Evolutionary conservation across 2,797 vertebrate genomes (phyloP).

Genomic region (Leuciscus waleckii): DNA sequence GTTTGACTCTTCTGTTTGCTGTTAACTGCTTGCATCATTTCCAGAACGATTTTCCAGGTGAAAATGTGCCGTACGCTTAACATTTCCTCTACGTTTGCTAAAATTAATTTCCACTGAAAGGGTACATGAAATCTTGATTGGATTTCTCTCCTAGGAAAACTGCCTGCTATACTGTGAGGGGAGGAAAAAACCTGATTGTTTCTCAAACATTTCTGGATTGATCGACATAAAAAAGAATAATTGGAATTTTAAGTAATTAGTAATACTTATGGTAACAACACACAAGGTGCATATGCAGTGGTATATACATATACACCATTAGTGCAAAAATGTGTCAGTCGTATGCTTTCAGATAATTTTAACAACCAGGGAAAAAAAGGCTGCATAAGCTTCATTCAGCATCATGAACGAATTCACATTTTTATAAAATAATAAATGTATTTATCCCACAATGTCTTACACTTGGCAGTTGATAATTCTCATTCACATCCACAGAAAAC

Average conservation of each 20-base stretch:
- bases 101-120: slow-evolving; percentile 60
- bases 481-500: background rate
- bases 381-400: background rate
- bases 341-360: background rate
- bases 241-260: background rate
- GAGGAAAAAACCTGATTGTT: background rate
- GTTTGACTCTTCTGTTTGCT: background rate
- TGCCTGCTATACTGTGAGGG: background rate
- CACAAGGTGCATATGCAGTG: background rate
- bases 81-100: slow-evolving; percentile 56
- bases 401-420: background rate
- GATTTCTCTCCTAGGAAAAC: slow-evolving; percentile 61
- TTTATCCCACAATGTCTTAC: too few relatives aligned
- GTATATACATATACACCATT: background rate
- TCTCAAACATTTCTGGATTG: background rate
- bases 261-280: background rate
- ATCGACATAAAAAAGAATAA: background rate
- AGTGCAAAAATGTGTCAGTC: background rate
- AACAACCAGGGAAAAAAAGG: background rate
- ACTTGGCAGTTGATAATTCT: background rate
- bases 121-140: slow-evolving; percentile 54
- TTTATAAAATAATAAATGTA: background rate
- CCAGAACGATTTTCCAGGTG: slow-evolving; percentile 59
- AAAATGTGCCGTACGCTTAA: slow-evolving; percentile 58
- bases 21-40: slow-evolving; percentile 61